phyloP scores from a whole-genome alignment of 2,113 vertebrate genomes.

The Brachionichthys hirsutus region DNA sequence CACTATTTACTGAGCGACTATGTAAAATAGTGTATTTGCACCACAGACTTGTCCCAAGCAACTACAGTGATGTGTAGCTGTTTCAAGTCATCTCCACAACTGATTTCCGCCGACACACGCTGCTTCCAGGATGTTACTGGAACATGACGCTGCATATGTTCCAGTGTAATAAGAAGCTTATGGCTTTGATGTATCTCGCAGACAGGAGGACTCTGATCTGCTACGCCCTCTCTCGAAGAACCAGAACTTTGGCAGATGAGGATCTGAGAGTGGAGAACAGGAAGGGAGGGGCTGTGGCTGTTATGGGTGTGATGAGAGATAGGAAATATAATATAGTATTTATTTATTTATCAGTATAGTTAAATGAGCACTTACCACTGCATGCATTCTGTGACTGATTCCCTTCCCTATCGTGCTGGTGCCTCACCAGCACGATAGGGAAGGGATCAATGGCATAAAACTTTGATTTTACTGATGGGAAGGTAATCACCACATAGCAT shows the following conservation, averaged over 20 bases:
- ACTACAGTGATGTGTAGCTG: background rate
- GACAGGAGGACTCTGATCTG: constrained; percentile 42
- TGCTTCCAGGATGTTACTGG: constrained; percentile 14
- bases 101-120: constrained; percentile 8
- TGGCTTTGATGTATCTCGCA: constrained; percentile 24
- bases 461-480: constrained; percentile 34
- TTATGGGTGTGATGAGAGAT: constrained; percentile 25
- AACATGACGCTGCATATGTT: constrained; percentile 12
- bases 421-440: constrained; percentile 1
- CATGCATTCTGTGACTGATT: constrained; percentile 4
- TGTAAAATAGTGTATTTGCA: background rate
- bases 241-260: constrained; percentile 45
- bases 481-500: constrained; percentile 14
- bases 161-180: constrained; percentile 20
- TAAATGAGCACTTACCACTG: background rate
- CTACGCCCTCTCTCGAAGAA: constrained; percentile 39
- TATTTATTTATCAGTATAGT: constrained; percentile 8
- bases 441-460: no score
- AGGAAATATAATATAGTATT: constrained; percentile 11
- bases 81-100: background rate
- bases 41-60: background rate
- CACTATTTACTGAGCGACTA: no score
- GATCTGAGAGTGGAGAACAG: constrained; percentile 20
- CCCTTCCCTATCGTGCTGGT: constrained; percentile 5
- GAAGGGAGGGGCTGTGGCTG: constrained; percentile 5